phyloP scores from a whole-genome alignment of 2,888 invertebrate genomes.

The Drosophila testacea region DNA sequence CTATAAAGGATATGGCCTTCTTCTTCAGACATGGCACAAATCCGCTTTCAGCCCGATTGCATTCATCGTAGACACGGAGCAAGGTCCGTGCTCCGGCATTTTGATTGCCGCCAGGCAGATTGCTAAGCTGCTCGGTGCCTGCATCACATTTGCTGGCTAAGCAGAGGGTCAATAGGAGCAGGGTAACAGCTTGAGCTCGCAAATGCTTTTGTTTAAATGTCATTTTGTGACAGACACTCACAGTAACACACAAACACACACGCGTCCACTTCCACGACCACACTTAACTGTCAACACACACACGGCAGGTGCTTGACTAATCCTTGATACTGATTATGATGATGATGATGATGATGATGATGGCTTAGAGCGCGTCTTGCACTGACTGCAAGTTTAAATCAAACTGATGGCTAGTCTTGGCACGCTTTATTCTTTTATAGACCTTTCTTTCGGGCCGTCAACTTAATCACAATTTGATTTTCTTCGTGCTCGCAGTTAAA shows the following conservation, averaged over 20 bases:
- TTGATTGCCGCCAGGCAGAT: slow-evolving; percentile 73
- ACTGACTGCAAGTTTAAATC: slow-evolving; percentile 85
- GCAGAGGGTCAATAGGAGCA: slow-evolving; percentile 57
- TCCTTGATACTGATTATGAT: slow-evolving; percentile 28
- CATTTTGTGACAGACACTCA: slow-evolving; percentile 47
- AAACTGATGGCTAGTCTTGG: slow-evolving; percentile 86
- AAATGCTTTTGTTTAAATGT: slow-evolving; percentile 62
- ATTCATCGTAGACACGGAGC: slow-evolving; percentile 92
- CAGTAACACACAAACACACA: slow-evolving; percentile 43
- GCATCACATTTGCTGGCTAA: slow-evolving; percentile 61
- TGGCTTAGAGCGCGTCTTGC: slow-evolving; percentile 50
- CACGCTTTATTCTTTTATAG: slow-evolving; percentile 85
- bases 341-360: not conserved
- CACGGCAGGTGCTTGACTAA: slow-evolving; percentile 34
- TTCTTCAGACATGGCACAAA: slow-evolving; percentile 92
- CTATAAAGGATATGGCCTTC: slow-evolving; percentile 92
- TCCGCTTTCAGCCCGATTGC: slow-evolving; percentile 88
- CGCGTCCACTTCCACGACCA: slow-evolving; percentile 21
- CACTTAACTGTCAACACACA: slow-evolving; percentile 24
- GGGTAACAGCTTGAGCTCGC: slow-evolving; percentile 34
- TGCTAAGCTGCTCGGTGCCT: slow-evolving; percentile 80
- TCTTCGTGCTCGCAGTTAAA: slow-evolving; percentile 59
- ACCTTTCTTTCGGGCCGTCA: slow-evolving; percentile 73
- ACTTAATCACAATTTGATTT: slow-evolving; percentile 72
- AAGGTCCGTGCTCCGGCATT: slow-evolving; percentile 88